phyloP scores from a whole-genome alignment of 2,888 invertebrate genomes.

The Vanessa cardui region DNA sequence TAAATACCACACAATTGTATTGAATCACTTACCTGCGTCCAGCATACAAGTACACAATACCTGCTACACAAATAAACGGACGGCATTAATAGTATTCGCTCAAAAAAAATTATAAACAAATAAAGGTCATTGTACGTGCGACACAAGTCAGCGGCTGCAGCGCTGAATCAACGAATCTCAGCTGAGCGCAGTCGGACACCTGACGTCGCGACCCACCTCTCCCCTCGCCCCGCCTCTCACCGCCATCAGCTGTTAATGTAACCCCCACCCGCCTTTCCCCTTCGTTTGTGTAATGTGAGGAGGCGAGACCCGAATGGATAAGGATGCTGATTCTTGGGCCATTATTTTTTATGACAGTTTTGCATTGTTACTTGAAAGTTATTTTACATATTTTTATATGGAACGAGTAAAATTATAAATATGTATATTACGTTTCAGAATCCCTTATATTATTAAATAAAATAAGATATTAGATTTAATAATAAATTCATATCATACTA shows the following conservation, averaged over 20 bases:
- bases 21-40: constrained; percentile 16
- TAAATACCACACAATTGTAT: constrained; percentile 4
- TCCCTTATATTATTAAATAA: not conserved
- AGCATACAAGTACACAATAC: constrained; percentile 6
- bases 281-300: constrained; percentile 82
- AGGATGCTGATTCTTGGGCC: constrained; percentile 42
- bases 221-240: constrained; percentile 48
- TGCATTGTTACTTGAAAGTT: constrained; percentile 19
- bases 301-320: constrained; percentile 64
- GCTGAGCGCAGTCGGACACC: constrained; percentile 74
- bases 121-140: constrained; percentile 72
- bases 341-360: constrained; percentile 39
- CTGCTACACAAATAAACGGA: constrained; percentile 29
- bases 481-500: not conserved
- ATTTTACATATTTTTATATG: not conserved
- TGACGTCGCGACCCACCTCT: constrained; percentile 63
- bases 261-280: constrained; percentile 77
- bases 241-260: constrained; percentile 81
- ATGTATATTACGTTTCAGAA: not conserved
- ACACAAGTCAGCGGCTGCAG: constrained; percentile 63
- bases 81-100: constrained; percentile 19
- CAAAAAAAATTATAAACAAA: constrained; percentile 67
- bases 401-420: not conserved
- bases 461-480: not conserved
- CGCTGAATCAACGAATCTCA: constrained; percentile 62